Conservation (phyloP, 1,140 invertebrate genomes). For the Mizuhopecten yessoensis region DNA sequence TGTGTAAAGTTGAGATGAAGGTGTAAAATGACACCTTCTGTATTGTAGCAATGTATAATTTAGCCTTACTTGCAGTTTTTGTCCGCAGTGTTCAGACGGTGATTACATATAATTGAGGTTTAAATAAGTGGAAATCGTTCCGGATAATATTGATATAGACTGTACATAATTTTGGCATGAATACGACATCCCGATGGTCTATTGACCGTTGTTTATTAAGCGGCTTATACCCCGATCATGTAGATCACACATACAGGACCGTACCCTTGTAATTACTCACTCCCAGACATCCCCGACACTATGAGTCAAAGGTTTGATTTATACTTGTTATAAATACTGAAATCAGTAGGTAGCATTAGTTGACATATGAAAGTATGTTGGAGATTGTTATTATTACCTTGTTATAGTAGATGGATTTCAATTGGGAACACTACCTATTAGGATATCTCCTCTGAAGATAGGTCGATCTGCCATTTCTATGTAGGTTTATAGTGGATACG, state of each 20-base stretch:
- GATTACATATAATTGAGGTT: constrained; percentile 10
- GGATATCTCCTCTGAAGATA: background rate
- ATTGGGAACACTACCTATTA: background rate
- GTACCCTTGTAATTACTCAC: background rate
- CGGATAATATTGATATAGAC: background rate
- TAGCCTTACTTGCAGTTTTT: constrained; percentile 2
- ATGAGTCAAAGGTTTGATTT: background rate
- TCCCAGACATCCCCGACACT: background rate
- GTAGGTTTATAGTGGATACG: background rate
- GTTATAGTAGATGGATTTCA: background rate
- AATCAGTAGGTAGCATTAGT: background rate
- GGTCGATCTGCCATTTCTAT: background rate
- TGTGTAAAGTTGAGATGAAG: background rate
- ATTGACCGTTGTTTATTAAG: constrained; percentile 19
- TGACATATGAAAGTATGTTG: background rate
- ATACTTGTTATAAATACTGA: background rate
- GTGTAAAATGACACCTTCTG: background rate
- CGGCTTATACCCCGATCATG: background rate
- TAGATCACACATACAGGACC: background rate
- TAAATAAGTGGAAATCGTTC: constrained; percentile 31
- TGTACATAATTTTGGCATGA: constrained; percentile 39
- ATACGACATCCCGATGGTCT: background rate
- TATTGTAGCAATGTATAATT: constrained; percentile 10
- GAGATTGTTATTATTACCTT: background rate
- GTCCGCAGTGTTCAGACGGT: background rate